Percentiles rank a stretch among this genome's conserved stretches.
Evolutionary conservation across 2,797 vertebrate genomes (phyloP).

Genomic region (Sebastes miniatus): DNA sequence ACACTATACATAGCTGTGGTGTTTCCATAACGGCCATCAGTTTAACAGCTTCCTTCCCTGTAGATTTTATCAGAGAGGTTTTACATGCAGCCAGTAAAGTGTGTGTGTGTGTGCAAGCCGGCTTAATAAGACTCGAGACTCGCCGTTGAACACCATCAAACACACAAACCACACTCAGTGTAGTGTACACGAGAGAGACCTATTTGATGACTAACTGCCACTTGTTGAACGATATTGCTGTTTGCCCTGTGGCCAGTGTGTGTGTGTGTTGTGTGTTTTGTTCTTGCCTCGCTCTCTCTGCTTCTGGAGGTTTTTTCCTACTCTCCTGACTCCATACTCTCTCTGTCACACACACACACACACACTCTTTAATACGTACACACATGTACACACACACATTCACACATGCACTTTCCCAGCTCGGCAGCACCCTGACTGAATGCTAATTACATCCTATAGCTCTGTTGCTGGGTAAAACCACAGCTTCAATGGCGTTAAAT

Average conservation of each 20-base stretch:
- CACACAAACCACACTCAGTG: conserved; percentile 30
- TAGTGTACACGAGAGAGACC: conserved; percentile 18
- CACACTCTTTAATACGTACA: background rate
- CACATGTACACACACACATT: background rate
- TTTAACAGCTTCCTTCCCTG: background rate
- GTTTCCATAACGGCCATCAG: conserved; percentile 18
- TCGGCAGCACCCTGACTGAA: conserved; percentile 26
- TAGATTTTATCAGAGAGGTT: conserved; percentile 31
- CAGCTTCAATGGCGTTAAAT: conserved; percentile 40
- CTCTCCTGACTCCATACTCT: background rate
- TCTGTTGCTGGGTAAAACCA: conserved; percentile 51
- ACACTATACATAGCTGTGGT: conserved; percentile 1
- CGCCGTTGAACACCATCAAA: conserved; percentile 37
- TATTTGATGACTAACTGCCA: conserved; percentile 58
- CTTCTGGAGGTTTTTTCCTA: background rate
- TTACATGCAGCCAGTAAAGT: background rate
- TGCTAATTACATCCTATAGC: conserved; percentile 67
- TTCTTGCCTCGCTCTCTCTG: background rate
- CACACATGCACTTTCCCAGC: background rate
- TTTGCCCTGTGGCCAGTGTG: conserved; percentile 36
- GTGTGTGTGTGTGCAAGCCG: background rate
- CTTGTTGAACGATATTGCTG: conserved; percentile 42
- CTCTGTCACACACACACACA: background rate
- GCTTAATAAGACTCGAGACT: conserved; percentile 50
- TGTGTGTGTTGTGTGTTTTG: background rate